These are phyloP conservation scores for Microctonus brassicae DNA, from an alignment of 2,888 invertebrate genomes.

Conservation along the genomic window DNA sequence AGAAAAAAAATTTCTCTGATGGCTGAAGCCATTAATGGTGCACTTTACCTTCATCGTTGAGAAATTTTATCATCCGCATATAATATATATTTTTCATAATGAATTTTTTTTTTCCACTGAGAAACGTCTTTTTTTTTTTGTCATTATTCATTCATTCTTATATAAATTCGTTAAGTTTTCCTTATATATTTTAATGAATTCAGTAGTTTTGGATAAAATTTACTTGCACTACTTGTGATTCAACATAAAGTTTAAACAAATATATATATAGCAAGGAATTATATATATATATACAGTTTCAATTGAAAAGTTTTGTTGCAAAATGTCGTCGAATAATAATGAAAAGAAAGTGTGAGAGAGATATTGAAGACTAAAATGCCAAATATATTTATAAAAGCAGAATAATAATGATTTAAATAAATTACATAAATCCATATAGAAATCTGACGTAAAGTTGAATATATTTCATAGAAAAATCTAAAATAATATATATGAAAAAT, in stretches of 20 bases:
- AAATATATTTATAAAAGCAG: constrained; percentile 30
- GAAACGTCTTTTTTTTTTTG: not conserved
- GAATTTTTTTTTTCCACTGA: not conserved
- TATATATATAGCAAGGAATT: not conserved
- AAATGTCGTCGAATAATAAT: too few species aligned
- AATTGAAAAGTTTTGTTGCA: not conserved
- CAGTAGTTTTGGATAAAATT: not conserved
- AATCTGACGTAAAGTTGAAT: constrained; percentile 14
- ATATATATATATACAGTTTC: not conserved
- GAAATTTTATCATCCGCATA: not conserved
- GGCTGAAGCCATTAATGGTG: not conserved
- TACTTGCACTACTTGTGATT: not conserved
- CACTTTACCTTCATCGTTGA: not conserved
- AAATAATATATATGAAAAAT: too few species aligned
- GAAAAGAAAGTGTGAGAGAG: not conserved
- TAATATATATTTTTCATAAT: not conserved
- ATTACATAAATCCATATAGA: constrained; percentile 42
- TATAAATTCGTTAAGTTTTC: too few species aligned
- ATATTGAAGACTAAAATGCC: constrained; percentile 2
- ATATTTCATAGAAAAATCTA: not conserved
- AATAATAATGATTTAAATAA: constrained; percentile 45
- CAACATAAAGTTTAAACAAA: not conserved
- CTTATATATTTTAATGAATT: too few species aligned
- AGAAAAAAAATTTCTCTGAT: not conserved
- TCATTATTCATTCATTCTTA: not conserved